Conservation (phyloP, 1,140 invertebrate genomes). For the Drosophila quadrilineata region DNA sequence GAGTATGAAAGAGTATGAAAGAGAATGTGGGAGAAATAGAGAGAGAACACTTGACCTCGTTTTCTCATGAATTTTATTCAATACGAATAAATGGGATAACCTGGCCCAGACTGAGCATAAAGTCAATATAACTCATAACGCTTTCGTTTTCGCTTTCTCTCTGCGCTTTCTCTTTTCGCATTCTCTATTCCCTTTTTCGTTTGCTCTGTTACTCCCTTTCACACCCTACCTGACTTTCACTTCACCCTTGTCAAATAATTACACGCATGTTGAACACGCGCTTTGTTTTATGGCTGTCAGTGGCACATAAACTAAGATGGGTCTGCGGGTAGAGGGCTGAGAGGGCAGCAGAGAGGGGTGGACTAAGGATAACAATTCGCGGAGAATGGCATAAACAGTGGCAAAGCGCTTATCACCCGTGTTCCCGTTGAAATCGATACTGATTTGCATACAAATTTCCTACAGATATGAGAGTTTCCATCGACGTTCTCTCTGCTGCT, state of each 20-base stretch:
- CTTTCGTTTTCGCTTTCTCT: too few relatives aligned
- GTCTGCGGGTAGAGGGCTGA: neutral
- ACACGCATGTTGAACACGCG: conserved; percentile 49
- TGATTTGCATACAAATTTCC: conserved; percentile 74
- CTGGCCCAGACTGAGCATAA: neutral
- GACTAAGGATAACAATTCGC: conserved; percentile 24
- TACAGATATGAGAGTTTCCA: conserved; percentile 40
- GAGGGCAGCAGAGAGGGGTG: neutral
- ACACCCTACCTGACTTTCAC: neutral
- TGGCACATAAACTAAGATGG: conserved; percentile 33
- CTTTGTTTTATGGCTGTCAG: conserved; percentile 44
- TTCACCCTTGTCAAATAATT: conserved; percentile 40
- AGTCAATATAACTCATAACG: conserved; percentile 19
- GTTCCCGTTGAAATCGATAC: conserved; percentile 68
- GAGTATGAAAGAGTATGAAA: too few relatives aligned
- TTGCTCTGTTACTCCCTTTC: neutral
- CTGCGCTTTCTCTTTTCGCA: too few relatives aligned
- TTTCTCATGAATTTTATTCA: conserved; percentile 4
- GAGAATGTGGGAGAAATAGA: neutral
- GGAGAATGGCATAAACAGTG: conserved; percentile 62
- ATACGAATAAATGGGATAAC: conserved; percentile 19
- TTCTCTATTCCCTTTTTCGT: too few relatives aligned
- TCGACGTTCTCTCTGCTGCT: too few relatives aligned
- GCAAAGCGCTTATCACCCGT: conserved; percentile 70
- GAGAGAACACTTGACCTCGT: conserved; percentile 3